These are phyloP conservation scores for Heliconius hermathena DNA, from an alignment of 1,140 invertebrate species.

Conservation along the genomic window DNA sequence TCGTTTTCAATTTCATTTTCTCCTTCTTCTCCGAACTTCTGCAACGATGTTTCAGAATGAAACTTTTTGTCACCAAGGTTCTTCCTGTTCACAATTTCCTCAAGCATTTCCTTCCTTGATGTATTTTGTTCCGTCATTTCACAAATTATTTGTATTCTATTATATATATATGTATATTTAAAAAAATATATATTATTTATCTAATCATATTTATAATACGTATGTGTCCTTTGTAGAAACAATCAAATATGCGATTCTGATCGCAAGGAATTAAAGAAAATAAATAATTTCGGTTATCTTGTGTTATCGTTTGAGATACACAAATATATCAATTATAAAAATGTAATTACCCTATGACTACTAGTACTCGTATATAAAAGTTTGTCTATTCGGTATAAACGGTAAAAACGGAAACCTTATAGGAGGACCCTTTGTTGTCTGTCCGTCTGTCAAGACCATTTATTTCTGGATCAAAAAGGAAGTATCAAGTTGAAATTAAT, in stretches of 20 bases:
- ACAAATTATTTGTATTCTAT: not conserved
- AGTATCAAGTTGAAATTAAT: too few species aligned
- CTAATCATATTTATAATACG: constrained; percentile 23
- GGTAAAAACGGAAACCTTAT: too few species aligned
- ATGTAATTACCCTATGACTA: constrained; percentile 43
- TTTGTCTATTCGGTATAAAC: too few species aligned
- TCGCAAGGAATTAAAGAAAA: constrained; percentile 69
- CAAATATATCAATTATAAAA: constrained; percentile 57
- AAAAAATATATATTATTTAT: constrained; percentile 34
- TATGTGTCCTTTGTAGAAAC: constrained; percentile 41
- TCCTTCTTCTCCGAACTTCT: constrained; percentile 52
- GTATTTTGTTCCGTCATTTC: constrained; percentile 58
- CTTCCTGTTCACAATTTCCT: constrained; percentile 65
- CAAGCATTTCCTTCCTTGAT: constrained; percentile 54
- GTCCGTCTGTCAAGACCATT: too few species aligned
- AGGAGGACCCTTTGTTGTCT: too few species aligned
- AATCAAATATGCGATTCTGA: constrained; percentile 58
- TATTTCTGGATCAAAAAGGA: too few species aligned
- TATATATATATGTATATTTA: constrained; percentile 27
- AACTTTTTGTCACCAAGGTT: constrained; percentile 69
- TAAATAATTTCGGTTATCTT: constrained; percentile 57
- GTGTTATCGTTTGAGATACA: constrained; percentile 50
- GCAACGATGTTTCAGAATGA: constrained; percentile 70
- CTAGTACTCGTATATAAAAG: too few species aligned
- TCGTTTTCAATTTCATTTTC: constrained; percentile 46